Base-by-base conservation (phyloP, 2,113 vertebrate species). In the Trichechus manatus region DNA sequence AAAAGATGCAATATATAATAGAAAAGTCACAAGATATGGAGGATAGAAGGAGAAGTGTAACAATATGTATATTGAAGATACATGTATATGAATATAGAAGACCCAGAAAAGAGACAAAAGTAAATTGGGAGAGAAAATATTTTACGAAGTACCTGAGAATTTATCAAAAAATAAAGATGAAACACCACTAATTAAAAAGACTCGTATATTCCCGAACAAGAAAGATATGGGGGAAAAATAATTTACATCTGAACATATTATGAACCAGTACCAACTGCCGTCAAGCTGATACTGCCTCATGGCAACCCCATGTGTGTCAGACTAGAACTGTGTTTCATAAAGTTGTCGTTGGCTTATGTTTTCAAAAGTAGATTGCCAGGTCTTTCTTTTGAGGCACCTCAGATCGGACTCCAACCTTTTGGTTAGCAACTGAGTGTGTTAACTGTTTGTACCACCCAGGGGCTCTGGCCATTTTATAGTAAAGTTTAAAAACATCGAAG, bases 101-200 rank as follows among this genome's bases (percentile, higher is more conserved):
- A 44, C 36, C 10, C 19, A 85, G 64, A 92, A 33, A 33, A 56
- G 56, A 77, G 22, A 17, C 13, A 66, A 42, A 78, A 75, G 20
- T 90, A 93, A 56, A 25, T 36, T 5, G 44, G 42, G 15, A 94
- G 63, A 66, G 56, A 42, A 94, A 53, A 72, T 72, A 66, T 81
- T 83, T 91, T 33, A 42, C 44, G 9, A 84, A 59, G 78, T 63
- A 36, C 5, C 11, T 27, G 53, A 89, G n/a, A 90, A 81, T 79
- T 95, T 75, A 68, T 4, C 84, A 84, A 56, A 56, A 87, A 84
- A 47, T n/a, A 44, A 15, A 82, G 23, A 83, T 75, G 66, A 94
- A 88, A 59, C 14, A 42, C 13, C 14, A 68, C 20, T 87, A 25
- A 70, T 78, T 91, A 53, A 61, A 94, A 93, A 89, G 17, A 79